Evolutionary conservation across 2,797 vertebrate species (phyloP).

Genomic region (Trachops cirrhosus): DNA sequence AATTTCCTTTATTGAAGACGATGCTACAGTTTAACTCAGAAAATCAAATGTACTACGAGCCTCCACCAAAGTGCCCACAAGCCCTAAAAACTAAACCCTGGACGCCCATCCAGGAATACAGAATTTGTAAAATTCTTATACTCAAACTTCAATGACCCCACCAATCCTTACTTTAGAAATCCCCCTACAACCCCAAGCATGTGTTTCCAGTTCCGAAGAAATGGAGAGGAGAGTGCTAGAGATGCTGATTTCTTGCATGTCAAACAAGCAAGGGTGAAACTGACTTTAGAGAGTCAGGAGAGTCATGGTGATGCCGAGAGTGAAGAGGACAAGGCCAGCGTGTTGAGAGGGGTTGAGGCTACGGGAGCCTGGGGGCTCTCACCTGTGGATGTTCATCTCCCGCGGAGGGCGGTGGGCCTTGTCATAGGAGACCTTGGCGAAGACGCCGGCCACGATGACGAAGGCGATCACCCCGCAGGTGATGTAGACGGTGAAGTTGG

Average conservation of each 20-base stretch:
- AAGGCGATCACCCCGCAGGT: slow-evolving; percentile 95
- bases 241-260: not conserved
- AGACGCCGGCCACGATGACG: slow-evolving; percentile 93
- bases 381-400: slow-evolving; percentile 99
- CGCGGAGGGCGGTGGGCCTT: slow-evolving; percentile 95
- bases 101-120: not conserved
- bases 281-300: not conserved
- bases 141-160: not conserved
- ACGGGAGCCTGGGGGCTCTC: slow-evolving; percentile 45
- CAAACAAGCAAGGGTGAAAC: not conserved
- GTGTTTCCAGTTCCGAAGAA: not conserved
- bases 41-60: not conserved
- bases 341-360: fast-evolving
- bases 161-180: not conserved
- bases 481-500: slow-evolving; percentile 98
- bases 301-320: not conserved
- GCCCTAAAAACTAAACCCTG: not conserved
- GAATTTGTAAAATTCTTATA: not conserved
- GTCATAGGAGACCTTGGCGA: slow-evolving; percentile 96
- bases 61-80: not conserved
- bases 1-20: not conserved
- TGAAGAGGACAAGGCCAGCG: not conserved
- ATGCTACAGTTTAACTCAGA: not conserved
- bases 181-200: not conserved
- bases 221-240: not conserved